These are phyloP conservation scores for Stegodyphus dumicola DNA, from an alignment of 1,140 invertebrate species.

Conservation along the genomic window DNA sequence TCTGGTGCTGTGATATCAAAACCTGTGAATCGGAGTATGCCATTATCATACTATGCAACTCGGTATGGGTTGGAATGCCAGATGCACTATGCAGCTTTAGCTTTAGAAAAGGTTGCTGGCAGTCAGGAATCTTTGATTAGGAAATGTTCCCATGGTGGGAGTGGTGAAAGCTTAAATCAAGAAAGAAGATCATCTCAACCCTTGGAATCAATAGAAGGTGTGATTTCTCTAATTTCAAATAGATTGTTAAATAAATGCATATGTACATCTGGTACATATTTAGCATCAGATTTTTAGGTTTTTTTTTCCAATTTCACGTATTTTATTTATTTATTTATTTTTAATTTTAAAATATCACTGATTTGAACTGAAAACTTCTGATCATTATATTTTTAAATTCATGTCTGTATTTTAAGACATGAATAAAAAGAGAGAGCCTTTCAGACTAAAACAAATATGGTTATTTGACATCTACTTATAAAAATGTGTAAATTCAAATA, in stretches of 20 bases:
- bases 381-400: no score
- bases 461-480: no score
- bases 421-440: no score
- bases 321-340: no score
- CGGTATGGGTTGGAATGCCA: constrained; percentile 71
- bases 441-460: no score
- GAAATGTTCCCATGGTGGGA: not conserved
- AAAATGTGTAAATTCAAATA: no score
- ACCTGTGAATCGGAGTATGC: constrained; percentile 79
- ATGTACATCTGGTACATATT: not conserved
- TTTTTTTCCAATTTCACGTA: no score
- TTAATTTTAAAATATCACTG: no score
- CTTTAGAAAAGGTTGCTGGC: constrained; percentile 40
- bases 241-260: not conserved
- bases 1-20: constrained; percentile 87
- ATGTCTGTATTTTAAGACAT: no score
- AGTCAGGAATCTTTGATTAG: constrained; percentile 31
- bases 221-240: not conserved
- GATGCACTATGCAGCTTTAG: constrained; percentile 64
- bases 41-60: constrained; percentile 76
- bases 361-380: no score
- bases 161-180: constrained; percentile 11
- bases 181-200: constrained; percentile 30
- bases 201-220: not conserved
- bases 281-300: no score